phyloP scores from a whole-genome alignment of 2,888 invertebrate genomes.

The Drosophila kanekoi region DNA sequence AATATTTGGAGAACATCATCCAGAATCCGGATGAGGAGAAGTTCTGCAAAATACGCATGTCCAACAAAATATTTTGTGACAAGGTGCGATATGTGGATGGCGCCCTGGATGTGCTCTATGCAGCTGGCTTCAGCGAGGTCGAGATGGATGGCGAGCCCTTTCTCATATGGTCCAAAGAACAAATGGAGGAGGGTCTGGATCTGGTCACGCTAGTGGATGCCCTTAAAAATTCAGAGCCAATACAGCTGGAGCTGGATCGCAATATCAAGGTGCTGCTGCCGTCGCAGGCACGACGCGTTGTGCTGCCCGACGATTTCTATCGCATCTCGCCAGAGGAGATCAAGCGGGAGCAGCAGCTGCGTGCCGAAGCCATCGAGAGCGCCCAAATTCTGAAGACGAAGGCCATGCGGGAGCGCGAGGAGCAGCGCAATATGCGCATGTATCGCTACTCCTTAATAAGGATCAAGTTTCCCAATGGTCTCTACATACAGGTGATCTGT shows the following conservation, averaged over 20 bases:
- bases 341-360: conserved; percentile 91
- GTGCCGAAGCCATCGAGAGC: conserved; percentile 91
- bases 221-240: conserved; percentile 91
- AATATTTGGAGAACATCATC: conserved; percentile 96
- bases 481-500: conserved; percentile 90
- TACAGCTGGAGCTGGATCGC: conserved; percentile 93
- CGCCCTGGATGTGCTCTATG: conserved; percentile 91
- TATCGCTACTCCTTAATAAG: conserved; percentile 95
- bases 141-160: conserved; percentile 88
- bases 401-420: conserved; percentile 97
- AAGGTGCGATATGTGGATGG: conserved; percentile 93
- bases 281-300: conserved; percentile 89
- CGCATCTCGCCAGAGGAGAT: conserved; percentile 92
- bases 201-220: conserved; percentile 90
- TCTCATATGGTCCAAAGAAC: conserved; percentile 88
- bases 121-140: conserved; percentile 92
- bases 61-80: conserved; percentile 92
- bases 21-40: conserved; percentile 94
- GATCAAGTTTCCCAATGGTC: conserved; percentile 94
- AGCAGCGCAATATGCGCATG: conserved; percentile 91
- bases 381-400: conserved; percentile 95
- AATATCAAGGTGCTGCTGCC: conserved; percentile 93
- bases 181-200: conserved; percentile 85
- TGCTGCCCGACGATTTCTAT: conserved; percentile 94
- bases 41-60: conserved; percentile 94